These are phyloP conservation scores for Philypnodon macrostomus DNA, from an alignment of 2,797 vertebrate species.

Conservation along the genomic window DNA sequence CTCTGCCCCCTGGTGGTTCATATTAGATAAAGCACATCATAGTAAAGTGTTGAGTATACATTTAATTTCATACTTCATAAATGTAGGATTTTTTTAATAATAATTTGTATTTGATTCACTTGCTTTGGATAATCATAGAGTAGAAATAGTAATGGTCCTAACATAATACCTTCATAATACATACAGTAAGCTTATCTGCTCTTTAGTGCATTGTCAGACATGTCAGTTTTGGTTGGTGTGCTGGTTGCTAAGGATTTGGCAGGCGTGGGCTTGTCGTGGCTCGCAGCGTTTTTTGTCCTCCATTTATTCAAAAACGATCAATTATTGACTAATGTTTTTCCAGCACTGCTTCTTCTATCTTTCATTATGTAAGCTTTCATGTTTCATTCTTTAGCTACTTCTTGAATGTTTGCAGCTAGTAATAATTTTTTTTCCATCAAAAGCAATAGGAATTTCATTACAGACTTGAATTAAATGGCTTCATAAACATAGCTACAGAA, in stretches of 20 bases:
- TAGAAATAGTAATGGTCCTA: too few relatives aligned
- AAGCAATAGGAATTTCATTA: background rate
- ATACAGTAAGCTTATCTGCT: background rate
- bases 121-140: too few relatives aligned
- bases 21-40: background rate
- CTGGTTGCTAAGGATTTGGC: slow-evolving; percentile 23
- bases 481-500: background rate
- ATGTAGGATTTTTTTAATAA: too few relatives aligned
- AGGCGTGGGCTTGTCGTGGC: slow-evolving; percentile 25
- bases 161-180: too few relatives aligned
- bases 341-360: background rate
- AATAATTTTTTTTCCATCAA: background rate
- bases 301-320: slow-evolving; percentile 21
- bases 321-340: slow-evolving; percentile 7
- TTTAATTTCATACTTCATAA: too few relatives aligned
- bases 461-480: background rate
- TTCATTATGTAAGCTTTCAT: background rate
- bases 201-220: slow-evolving; percentile 13
- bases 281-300: slow-evolving; percentile 32
- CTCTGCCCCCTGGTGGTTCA: slow-evolving; percentile 27
- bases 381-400: background rate
- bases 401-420: background rate
- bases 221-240: slow-evolving; percentile 10
- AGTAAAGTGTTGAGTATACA: too few relatives aligned
- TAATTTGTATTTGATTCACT: too few relatives aligned